Evolutionary conservation across 2,888 invertebrate species (phyloP).

Genomic region (Hetaerina titia): DNA sequence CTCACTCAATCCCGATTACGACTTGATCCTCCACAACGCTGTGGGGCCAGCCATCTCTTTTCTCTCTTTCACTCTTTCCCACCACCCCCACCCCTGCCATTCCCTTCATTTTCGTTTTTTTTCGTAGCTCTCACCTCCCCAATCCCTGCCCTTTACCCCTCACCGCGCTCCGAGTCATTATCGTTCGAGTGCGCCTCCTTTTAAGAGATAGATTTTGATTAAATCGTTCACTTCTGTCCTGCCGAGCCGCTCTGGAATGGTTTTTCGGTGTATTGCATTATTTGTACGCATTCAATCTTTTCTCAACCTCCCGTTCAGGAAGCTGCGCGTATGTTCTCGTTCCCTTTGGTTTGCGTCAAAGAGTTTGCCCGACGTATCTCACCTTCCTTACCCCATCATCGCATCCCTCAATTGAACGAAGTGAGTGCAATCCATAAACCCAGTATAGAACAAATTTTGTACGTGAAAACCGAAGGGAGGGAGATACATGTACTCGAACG

Average conservation of each 20-base stretch:
- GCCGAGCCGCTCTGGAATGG: neutral
- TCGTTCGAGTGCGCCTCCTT: neutral
- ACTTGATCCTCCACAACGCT: neutral
- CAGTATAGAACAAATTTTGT: too few species aligned
- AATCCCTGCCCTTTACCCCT: neutral
- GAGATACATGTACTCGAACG: too few species aligned
- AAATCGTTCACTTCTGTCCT: neutral
- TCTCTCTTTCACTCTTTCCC: neutral
- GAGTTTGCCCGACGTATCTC: too few species aligned
- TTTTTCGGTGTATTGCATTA: neutral
- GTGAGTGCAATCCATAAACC: too few species aligned
- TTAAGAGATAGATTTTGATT: neutral
- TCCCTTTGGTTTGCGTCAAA: too few species aligned
- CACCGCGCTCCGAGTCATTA: neutral
- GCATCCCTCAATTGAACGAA: too few species aligned
- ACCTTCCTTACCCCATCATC: too few species aligned
- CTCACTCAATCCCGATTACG: constrained; percentile 36
- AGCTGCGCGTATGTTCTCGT: too few species aligned
- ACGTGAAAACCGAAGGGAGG: too few species aligned
- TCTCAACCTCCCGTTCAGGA: too few species aligned
- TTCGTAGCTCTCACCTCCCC: neutral
- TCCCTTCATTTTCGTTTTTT: neutral
- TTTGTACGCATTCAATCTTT: too few species aligned
- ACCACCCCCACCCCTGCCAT: neutral
- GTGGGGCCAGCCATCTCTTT: neutral